phyloP scores from a whole-genome alignment of 2,888 invertebrate species.

The Neoscelio sp. region DNA sequence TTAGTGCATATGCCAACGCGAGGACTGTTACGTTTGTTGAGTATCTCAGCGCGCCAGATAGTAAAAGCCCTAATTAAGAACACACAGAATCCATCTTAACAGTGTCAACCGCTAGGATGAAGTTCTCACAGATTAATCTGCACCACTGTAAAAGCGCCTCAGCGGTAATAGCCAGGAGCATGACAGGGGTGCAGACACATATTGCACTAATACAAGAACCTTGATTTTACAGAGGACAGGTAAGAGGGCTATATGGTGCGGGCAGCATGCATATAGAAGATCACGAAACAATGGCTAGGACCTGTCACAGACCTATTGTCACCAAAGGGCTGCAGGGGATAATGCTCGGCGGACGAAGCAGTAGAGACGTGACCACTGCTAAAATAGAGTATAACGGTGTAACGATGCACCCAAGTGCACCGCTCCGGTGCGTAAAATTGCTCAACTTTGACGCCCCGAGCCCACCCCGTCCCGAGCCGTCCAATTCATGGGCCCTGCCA shows the following conservation, averaged over 20 bases:
- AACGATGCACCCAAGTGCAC: too few relatives aligned
- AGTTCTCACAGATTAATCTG: too few relatives aligned
- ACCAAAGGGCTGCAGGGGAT: neutral
- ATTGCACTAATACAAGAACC: slow-evolving; percentile 20
- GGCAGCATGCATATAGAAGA: neutral
- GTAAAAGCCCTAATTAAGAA: too few relatives aligned
- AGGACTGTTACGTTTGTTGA: too few relatives aligned
- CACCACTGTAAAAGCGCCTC: neutral
- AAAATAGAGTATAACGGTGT: neutral
- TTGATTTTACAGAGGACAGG: neutral
- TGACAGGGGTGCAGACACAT: neutral
- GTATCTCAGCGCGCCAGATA: too few relatives aligned
- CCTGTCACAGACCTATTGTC: slow-evolving; percentile 8
- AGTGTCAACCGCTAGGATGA: too few relatives aligned
- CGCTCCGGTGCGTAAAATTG: too few relatives aligned
- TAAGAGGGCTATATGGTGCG: neutral
- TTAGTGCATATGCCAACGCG: too few relatives aligned
- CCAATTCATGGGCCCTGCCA: too few relatives aligned
- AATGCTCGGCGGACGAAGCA: neutral
- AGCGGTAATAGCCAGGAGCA: neutral
- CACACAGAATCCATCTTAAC: too few relatives aligned
- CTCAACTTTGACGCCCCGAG: too few relatives aligned
- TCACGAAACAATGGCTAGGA: neutral
- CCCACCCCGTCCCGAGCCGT: too few relatives aligned
- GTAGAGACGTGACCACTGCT: neutral